Percentiles rank a stretch among this genome's conserved stretches.
phyloP scores from a whole-genome alignment of 1,140 invertebrate species.

The Centruroides sculpturatus region DNA sequence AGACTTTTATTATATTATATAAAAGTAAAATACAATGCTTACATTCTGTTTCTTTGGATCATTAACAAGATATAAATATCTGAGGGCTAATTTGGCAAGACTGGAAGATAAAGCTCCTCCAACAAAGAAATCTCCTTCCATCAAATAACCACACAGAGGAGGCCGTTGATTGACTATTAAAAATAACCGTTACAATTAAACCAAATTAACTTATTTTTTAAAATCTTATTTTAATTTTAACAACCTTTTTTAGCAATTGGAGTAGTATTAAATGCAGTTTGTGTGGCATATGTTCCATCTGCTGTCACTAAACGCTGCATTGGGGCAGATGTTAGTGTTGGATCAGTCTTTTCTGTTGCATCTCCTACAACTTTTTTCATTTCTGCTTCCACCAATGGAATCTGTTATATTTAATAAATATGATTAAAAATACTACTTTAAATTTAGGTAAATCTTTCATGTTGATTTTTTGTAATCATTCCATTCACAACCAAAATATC shows the following conservation, averaged over 20 bases:
- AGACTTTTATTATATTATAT: background rate
- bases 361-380: constrained; percentile 49
- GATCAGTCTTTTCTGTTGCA: constrained; percentile 32
- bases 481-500: too few species aligned
- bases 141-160: constrained; percentile 67
- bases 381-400: constrained; percentile 82
- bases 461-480: too few species aligned
- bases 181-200: too few species aligned
- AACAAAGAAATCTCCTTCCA: constrained; percentile 93
- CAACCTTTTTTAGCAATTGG: constrained; percentile 31
- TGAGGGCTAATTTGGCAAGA: constrained; percentile 73
- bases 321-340: constrained; percentile 18
- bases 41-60: constrained; percentile 21
- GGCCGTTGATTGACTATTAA: constrained; percentile 38
- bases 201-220: too few species aligned
- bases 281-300: constrained; percentile 96
- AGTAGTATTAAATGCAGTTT: constrained; percentile 82
- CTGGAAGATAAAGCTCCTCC: constrained; percentile 80
- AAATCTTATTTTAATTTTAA: constrained; percentile 19
- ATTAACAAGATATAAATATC: constrained; percentile 42
- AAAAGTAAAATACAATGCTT: background rate
- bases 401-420: constrained; percentile 23
- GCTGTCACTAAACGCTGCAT: constrained; percentile 67
- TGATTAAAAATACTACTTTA: too few species aligned
- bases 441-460: too few species aligned